Conservation (phyloP, 1,140 invertebrate genomes). For the Cyclina sinensis region DNA sequence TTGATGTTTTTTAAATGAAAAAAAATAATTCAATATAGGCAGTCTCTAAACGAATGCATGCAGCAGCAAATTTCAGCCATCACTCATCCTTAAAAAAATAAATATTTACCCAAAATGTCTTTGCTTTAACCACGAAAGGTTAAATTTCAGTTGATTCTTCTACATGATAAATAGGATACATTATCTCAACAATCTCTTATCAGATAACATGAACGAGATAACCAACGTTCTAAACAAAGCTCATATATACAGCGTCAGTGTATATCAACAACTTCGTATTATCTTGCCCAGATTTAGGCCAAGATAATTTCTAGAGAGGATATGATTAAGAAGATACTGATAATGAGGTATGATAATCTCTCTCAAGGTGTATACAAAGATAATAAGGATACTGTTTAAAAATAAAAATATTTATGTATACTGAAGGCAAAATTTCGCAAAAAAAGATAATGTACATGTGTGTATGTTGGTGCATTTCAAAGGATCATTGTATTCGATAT, state of each 20-base stretch:
- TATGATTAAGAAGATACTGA: background rate
- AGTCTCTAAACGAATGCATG: too few relatives aligned
- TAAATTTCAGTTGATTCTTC: background rate
- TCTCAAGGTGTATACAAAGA: background rate
- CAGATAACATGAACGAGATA: background rate
- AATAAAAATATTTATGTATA: too few relatives aligned
- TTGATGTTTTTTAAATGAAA: too few relatives aligned
- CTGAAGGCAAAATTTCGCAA: too few relatives aligned
- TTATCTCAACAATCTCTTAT: constrained; percentile 13
- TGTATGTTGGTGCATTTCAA: too few relatives aligned
- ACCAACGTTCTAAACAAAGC: constrained; percentile 6
- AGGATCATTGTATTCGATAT: too few relatives aligned
- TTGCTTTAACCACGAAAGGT: background rate
- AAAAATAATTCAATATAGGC: too few relatives aligned
- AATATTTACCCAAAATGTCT: constrained; percentile 29
- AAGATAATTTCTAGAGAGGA: constrained; percentile 3
- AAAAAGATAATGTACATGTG: too few relatives aligned
- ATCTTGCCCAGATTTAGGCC: constrained; percentile 23
- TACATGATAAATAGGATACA: constrained; percentile 14
- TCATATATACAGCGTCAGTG: constrained; percentile 1
- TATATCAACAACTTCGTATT: background rate
- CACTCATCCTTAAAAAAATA: background rate
- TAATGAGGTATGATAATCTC: background rate
- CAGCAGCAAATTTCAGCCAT: background rate
- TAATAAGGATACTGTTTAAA: background rate